Percentiles rank a stretch among this genome's conserved stretches.
phyloP scores from a whole-genome alignment of 1,140 invertebrate species.

The Drosophila trapezifrons region DNA sequence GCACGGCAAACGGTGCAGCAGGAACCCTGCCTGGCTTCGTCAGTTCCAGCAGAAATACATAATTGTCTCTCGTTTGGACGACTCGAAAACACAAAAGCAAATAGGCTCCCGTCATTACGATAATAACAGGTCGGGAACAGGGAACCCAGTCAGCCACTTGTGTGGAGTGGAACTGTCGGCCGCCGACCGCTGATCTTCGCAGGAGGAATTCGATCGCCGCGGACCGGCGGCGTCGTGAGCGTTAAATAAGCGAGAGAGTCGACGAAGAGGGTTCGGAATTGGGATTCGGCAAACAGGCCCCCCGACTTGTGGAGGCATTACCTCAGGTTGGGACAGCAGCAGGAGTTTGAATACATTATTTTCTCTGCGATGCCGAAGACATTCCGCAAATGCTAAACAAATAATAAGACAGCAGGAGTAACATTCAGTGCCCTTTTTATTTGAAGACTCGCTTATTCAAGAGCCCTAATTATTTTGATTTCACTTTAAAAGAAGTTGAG shows the following conservation, averaged over 20 bases:
- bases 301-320: slow-evolving; percentile 46
- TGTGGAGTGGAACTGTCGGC: slow-evolving; percentile 40
- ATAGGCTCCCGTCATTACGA: slow-evolving; percentile 75
- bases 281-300: slow-evolving; percentile 2
- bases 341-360: slow-evolving; percentile 61
- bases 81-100: slow-evolving; percentile 75
- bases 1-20: slow-evolving; percentile 27
- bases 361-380: slow-evolving; percentile 24
- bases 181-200: slow-evolving; percentile 30
- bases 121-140: slow-evolving; percentile 72
- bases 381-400: slow-evolving; percentile 47
- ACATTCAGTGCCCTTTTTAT: neutral
- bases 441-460: neutral
- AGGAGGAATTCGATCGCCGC: slow-evolving; percentile 41
- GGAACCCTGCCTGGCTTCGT: slow-evolving; percentile 23
- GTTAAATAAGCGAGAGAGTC: slow-evolving; percentile 39
- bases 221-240: slow-evolving; percentile 33
- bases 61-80: slow-evolving; percentile 71
- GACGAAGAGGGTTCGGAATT: neutral
- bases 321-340: slow-evolving; percentile 51
- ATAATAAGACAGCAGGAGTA: slow-evolving; percentile 25
- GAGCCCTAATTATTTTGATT: slow-evolving; percentile 11
- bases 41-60: slow-evolving; percentile 64
- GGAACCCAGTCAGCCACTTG: slow-evolving; percentile 55
- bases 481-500: too few relatives aligned